These are phyloP conservation scores for Euwallacea similis DNA, from an alignment of 1,140 invertebrate species.

Conservation along the genomic window DNA sequence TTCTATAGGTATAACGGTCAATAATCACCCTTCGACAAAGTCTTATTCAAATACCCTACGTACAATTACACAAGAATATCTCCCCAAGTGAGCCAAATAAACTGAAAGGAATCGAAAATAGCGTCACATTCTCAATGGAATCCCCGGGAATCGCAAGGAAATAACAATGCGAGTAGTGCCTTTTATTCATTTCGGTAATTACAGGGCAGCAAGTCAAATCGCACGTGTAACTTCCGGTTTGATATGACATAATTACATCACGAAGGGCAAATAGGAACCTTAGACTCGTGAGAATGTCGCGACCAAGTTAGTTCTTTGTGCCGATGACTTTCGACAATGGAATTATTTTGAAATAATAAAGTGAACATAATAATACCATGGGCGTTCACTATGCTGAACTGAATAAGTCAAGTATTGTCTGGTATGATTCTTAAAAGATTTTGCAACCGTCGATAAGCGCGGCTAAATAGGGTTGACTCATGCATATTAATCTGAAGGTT, in stretches of 20 bases:
- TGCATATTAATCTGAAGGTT: too few relatives aligned
- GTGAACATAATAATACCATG: too few relatives aligned
- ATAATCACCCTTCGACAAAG: too few relatives aligned
- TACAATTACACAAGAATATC: conserved; percentile 1
- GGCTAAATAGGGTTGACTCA: too few relatives aligned
- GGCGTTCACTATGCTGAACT: too few relatives aligned
- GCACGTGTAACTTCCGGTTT: conserved; percentile 10
- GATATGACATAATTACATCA: neutral
- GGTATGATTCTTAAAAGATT: too few relatives aligned
- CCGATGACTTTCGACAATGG: too few relatives aligned
- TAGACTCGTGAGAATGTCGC: conserved; percentile 4
- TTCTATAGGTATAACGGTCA: too few relatives aligned
- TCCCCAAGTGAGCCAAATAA: neutral
- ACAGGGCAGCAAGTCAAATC: conserved; percentile 6
- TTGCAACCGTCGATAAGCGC: too few relatives aligned
- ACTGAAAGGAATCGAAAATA: neutral
- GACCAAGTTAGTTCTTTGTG: neutral
- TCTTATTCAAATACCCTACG: neutral
- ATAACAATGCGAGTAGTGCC: neutral
- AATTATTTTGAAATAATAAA: too few relatives aligned
- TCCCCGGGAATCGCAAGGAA: neutral
- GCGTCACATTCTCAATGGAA: neutral
- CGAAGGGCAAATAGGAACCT: neutral
- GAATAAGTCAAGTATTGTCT: too few relatives aligned
- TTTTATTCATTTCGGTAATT: conserved; percentile 2